Conservation (phyloP, 2,113 vertebrate species). For the Aegithalos caudatus region DNA sequence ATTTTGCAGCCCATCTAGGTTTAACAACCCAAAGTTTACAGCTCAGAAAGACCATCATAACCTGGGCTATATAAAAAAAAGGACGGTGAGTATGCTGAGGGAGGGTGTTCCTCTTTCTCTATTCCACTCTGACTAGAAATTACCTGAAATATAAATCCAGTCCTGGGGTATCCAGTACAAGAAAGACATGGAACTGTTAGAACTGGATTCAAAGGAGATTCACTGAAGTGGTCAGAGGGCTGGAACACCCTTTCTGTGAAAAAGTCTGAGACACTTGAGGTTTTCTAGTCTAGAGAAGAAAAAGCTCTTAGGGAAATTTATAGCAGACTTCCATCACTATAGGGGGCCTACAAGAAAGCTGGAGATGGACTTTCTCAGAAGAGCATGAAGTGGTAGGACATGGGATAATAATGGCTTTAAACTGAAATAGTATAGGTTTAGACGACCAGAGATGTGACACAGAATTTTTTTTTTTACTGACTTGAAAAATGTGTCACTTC, state of each 20-base stretch:
- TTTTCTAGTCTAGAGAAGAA: not conserved
- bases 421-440: not conserved
- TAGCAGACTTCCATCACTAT: not conserved
- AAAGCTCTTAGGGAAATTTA: not conserved
- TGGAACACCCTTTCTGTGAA: not conserved
- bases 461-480: not conserved
- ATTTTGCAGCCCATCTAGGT: not conserved
- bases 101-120: not conserved
- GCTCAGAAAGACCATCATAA: not conserved
- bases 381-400: not conserved
- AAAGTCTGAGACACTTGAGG: not conserved
- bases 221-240: not conserved
- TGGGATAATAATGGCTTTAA: not conserved
- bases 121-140: not conserved
- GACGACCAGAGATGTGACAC: not conserved
- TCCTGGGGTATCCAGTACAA: not conserved
- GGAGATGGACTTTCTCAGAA: not conserved
- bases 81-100: rapidly evolving
- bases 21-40: not conserved
- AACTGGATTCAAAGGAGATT: not conserved
- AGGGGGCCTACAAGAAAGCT: not conserved
- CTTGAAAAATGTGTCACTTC: not conserved
- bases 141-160: not conserved
- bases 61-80: not conserved
- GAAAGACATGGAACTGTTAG: not conserved